These are phyloP conservation scores for Sepioteuthis lessoniana DNA, from an alignment of 2,888 invertebrate genomes.

Conservation along the genomic window DNA sequence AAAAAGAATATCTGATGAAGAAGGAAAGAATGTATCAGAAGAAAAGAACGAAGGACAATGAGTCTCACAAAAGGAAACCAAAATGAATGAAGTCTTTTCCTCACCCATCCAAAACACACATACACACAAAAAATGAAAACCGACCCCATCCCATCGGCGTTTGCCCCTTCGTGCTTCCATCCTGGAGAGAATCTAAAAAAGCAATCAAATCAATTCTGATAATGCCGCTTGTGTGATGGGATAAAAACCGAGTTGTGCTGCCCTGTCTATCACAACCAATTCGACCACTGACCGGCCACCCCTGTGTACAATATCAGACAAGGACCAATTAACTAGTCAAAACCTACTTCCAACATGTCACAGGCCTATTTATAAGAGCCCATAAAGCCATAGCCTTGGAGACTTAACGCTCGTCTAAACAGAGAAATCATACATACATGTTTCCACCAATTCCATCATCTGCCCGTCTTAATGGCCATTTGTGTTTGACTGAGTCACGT, in stretches of 20 bases:
- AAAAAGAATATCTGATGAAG: too few relatives aligned
- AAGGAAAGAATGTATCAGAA: too few relatives aligned
- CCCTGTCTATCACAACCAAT: neutral
- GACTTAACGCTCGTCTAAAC: neutral
- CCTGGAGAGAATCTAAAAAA: neutral
- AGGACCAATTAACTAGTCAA: constrained; percentile 33
- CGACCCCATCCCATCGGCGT: too few relatives aligned
- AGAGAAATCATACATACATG: neutral
- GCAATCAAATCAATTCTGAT: neutral
- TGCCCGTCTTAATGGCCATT: neutral
- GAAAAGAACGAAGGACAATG: too few relatives aligned
- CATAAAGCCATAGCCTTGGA: neutral
- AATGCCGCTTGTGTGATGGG: neutral
- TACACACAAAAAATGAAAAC: too few relatives aligned
- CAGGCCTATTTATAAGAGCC: neutral
- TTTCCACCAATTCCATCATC: neutral
- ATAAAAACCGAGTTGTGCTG: neutral
- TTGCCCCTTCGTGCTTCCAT: neutral
- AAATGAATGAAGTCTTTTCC: too few relatives aligned
- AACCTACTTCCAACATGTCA: constrained; percentile 3
- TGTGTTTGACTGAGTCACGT: neutral
- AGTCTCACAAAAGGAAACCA: too few relatives aligned
- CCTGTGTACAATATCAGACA: neutral
- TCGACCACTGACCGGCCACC: neutral
- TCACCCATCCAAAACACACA: too few relatives aligned